These are phyloP conservation scores for Tribolium madens DNA, from an alignment of 1,140 invertebrate genomes.

Conservation along the genomic window DNA sequence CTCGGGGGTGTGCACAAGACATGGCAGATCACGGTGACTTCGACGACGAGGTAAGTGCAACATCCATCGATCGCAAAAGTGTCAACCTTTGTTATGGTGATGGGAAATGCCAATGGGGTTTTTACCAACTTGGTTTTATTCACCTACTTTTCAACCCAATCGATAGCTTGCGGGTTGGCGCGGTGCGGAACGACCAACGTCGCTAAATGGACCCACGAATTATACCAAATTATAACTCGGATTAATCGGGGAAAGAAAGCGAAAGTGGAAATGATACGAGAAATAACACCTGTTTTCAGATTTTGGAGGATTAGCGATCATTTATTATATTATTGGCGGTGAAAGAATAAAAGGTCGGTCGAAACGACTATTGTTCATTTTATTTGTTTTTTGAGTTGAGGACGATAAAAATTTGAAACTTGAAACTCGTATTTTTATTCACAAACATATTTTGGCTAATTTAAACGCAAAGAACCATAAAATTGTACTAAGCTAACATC, in stretches of 20 bases:
- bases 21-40: slow-evolving; percentile 60
- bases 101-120: slow-evolving; percentile 25
- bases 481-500: too few relatives aligned
- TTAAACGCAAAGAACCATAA: too few relatives aligned
- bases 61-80: slow-evolving; percentile 7
- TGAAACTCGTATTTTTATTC: too few relatives aligned
- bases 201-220: slow-evolving; percentile 12
- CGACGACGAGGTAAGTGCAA: slow-evolving; percentile 55
- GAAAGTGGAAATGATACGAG: not conserved
- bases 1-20: not conserved
- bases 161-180: slow-evolving; percentile 6
- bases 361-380: not conserved
- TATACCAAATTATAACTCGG: not conserved
- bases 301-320: not conserved
- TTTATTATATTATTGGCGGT: not conserved
- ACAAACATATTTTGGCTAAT: too few relatives aligned
- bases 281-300: not conserved
- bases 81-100: slow-evolving; percentile 18
- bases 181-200: slow-evolving; percentile 19
- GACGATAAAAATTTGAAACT: not conserved
- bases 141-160: slow-evolving; percentile 32
- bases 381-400: not conserved
- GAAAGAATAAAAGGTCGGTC: not conserved
- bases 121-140: slow-evolving; percentile 17
- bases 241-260: not conserved